Evolutionary conservation across 2,888 invertebrate genomes (phyloP), one percentile per base, ranked within the genome.

Genomic region (Monochamus alternatus): DNA sequence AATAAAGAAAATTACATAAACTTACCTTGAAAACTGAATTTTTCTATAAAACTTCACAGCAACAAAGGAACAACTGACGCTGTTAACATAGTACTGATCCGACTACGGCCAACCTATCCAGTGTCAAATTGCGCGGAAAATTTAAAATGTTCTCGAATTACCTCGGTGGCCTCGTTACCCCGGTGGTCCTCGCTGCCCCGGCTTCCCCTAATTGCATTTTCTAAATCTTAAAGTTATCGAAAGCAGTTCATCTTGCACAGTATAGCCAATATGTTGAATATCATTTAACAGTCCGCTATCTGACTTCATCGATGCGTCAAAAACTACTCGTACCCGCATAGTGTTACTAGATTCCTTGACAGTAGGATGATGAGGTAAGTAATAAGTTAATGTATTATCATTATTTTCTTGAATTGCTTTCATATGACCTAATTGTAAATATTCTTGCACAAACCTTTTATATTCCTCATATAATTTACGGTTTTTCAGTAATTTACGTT

Each of bases 281-380:
- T 62, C 38, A n/a, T 62, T 62, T 32, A 62, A 62, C 9, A 62
- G 12, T 2, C 38, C 32, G 14, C 2, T 62, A 38, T 38, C 14
- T 43, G 55, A 71, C 64, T 22, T 70, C 30, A 31, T 75, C 22
- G 70, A 73, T 74, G 5, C 78, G 44, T 47, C 76, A 73, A 51
- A 66, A 5, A n/a, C 80, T 38, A 80, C 78, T 10, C 80, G 38
- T 10, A 80, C 30, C 55, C 76, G 73, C 2, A 77, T 80, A n/a
- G 78, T 80, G 9, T 14, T 64, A 47, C 77, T 78, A 12, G 52
- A 73, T 22, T 72, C 69, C 32, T 75, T 78, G 5, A 77, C 31
- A 5, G 80, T 78, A 2, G 72, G 67, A 43, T 81, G 81, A 43
- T 81, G 79, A 10, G 80, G 77, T 22, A 63, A 38, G n/a, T 63